Base-by-base conservation (phyloP, 2,888 invertebrate genomes). In the Chymomyza caudatula region DNA sequence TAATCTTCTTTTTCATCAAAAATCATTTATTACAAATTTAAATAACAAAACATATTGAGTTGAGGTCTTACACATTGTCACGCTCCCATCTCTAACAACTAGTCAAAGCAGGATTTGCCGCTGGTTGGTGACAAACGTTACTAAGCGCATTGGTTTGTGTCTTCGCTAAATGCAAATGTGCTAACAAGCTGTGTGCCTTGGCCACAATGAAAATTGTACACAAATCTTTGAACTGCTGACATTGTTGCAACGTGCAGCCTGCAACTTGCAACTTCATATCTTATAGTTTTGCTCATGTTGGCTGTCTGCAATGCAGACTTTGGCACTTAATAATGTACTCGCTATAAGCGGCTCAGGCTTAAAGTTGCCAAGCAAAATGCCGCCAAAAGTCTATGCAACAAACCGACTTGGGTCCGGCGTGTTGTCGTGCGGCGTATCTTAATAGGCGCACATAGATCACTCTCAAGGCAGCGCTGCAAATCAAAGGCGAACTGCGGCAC, bases 291-390 rank as follows among this genome's bases (percentile, higher is more conserved):
- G 15, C 44, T 20, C 13, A 51, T 13, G 20, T 51, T 51, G 19
- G 13, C 72, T 69, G 70, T 69, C 58, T 13, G 22, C 51, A 63
- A 65, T 67, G 66, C 73, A 55, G 60, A 65, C 47, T 52, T 60
- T 63, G 49, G 58, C 66, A 61, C 53, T 63, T 73, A 60, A 67
- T 42, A 51, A 42, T 63, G 43, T 61, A 67, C 49, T 42, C 23
- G 13, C 29, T 42, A 25, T 3, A 15, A 29, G 47, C 47, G 17
- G 19, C 47, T 13, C 58, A 37, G n/a, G n/a, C n/a, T n/a, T n/a
- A 55, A 58, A 54, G 51, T 54, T 17, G 56, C 44, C 44, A 6
- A 56, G 56, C 52, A 23, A 55, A 51, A 60, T 56, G 56, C 49
- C 20, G 51, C 19, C 51, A 17, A 13, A 17, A 17, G 15, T 6